Percentiles rank a stretch among this genome's conserved stretches.
These are phyloP conservation scores for Bombus cullumanus DNA, from an alignment of 1,140 invertebrate genomes.

Conservation along the genomic window DNA sequence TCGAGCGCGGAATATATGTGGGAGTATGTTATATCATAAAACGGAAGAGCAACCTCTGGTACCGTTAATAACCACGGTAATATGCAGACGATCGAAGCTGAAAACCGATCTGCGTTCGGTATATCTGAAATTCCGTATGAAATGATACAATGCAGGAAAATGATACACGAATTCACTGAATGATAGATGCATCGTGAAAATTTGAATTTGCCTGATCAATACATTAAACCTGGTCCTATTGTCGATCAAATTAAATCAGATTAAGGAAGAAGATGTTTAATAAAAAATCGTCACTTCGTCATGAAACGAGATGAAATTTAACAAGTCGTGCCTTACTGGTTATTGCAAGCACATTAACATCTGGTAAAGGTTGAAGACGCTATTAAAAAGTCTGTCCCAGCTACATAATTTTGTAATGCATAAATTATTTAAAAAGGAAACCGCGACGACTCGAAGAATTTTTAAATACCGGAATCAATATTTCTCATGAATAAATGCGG, in stretches of 20 bases:
- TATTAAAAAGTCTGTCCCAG: no score
- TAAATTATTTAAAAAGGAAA: no score
- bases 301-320: no score
- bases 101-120: background rate
- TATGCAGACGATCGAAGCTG: background rate
- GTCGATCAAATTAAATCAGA: background rate
- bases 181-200: no score
- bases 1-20: background rate
- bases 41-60: background rate
- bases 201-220: no score
- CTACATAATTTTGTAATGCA: background rate
- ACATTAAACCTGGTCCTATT: background rate
- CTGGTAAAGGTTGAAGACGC: background rate
- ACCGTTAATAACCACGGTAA: constrained; percentile 44
- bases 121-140: background rate
- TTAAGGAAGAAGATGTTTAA: background rate
- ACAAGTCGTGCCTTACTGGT: no score
- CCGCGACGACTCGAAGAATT: no score
- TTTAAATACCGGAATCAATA: no score
- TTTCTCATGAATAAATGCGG: no score
- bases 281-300: background rate
- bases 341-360: background rate
- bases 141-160: background rate
- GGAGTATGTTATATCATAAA: background rate
- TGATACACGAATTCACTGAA: background rate